Evolutionary conservation across 92 coral and sea anemone genomes (phyloP).

Genomic region (Plumapathes pennacea): DNA sequence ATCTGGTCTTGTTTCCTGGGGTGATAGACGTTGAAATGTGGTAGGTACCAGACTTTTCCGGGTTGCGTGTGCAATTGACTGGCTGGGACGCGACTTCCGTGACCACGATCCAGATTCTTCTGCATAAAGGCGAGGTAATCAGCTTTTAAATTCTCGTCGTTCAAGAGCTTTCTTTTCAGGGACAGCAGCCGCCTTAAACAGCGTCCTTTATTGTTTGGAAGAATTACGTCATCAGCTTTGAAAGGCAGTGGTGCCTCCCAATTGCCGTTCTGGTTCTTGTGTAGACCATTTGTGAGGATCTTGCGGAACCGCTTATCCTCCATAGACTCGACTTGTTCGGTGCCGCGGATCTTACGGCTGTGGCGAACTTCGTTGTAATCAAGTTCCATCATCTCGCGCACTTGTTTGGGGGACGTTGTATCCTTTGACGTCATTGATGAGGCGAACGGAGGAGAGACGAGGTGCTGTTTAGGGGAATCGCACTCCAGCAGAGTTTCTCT

Average conservation of each 20-base stretch:
- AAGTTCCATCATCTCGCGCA: conserved; percentile 68
- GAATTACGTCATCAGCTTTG: conserved; percentile 3
- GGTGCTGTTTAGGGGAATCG: conserved; percentile 1
- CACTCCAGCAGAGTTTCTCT: conserved; percentile 19
- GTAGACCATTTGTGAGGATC: conserved; percentile 22
- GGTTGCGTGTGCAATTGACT: no score
- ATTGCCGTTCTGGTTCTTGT: conserved; percentile 43
- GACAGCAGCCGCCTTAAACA: conserved; percentile 28
- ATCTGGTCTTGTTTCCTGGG: conserved; percentile 33
- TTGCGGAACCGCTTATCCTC: conserved; percentile 52
- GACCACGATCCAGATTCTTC: no score
- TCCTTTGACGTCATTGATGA: conserved; percentile 23
- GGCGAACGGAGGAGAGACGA: conserved; percentile 7
- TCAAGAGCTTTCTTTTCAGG: conserved; percentile 22
- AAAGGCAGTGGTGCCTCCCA: conserved; percentile 53
- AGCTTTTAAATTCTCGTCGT: not conserved
- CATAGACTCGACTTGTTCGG: conserved; percentile 56
- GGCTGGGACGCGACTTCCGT: no score
- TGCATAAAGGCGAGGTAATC: no score
- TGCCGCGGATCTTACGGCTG: conserved; percentile 48
- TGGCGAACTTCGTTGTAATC: conserved; percentile 54
- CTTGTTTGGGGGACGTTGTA: conserved; percentile 42
- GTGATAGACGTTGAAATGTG: conserved; percentile 17
- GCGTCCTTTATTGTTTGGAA: conserved; percentile 25
- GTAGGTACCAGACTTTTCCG: no score